A percentile compares a stretch with the other conserved stretches of the same genome.
These are phyloP conservation scores for Eptesicus fuscus DNA, from an alignment of 2,113 vertebrate genomes.

Conservation along the genomic window DNA sequence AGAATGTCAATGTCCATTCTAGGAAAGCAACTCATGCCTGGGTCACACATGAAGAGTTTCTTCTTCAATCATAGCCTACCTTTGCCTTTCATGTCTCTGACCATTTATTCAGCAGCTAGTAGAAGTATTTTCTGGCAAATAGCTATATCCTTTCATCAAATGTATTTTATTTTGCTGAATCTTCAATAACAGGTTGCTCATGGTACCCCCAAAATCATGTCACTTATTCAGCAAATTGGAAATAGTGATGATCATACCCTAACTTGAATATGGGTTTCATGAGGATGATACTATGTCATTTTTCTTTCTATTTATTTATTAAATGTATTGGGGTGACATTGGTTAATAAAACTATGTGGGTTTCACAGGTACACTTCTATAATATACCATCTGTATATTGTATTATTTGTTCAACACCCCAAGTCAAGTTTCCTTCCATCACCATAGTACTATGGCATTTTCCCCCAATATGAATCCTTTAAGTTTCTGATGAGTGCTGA, in stretches of 20 bases:
- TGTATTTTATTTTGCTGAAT: background rate
- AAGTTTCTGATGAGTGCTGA: background rate
- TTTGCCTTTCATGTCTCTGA: background rate
- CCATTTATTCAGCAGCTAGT: background rate
- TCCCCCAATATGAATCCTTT: background rate
- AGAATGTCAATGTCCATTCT: background rate
- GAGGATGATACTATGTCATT: background rate
- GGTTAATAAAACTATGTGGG: background rate
- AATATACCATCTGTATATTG: background rate
- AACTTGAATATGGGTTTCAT: background rate
- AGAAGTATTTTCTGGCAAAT: background rate
- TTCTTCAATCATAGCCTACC: background rate
- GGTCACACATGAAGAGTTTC: background rate
- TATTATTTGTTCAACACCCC: background rate
- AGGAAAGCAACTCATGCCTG: background rate
- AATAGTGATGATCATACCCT: background rate
- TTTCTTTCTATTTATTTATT: background rate
- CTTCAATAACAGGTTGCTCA: background rate
- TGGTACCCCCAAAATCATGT: background rate
- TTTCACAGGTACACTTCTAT: background rate
- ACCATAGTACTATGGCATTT: background rate
- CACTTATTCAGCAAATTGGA: background rate
- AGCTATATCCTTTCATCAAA: background rate
- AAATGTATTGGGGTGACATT: background rate
- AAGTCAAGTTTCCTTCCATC: background rate